Evolutionary conservation across 2,797 vertebrate genomes (phyloP).

Genomic region (Enoplosus armatus): DNA sequence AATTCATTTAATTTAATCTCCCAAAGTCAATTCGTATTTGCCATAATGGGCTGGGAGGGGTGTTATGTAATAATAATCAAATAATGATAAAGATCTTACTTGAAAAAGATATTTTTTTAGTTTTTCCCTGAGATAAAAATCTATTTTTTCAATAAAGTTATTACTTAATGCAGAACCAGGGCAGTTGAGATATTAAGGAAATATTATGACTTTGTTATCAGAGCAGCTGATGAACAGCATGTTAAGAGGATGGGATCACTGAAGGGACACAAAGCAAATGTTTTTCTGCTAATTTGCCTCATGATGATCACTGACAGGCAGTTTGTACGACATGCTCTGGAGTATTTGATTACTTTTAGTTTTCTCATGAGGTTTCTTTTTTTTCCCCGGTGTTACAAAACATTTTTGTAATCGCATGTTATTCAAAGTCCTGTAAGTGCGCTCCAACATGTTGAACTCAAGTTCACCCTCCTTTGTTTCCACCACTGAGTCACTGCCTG

Average conservation of each 20-base stretch:
- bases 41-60: neutral
- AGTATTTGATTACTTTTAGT: neutral
- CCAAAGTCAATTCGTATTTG: neutral
- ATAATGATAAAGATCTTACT: too few species aligned
- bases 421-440: neutral
- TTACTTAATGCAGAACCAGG: neutral
- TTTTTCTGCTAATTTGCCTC: too few species aligned
- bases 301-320: too few species aligned
- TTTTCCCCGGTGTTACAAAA: neutral
- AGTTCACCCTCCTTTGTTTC: neutral
- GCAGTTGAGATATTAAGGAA: neutral
- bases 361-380: neutral
- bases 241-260: neutral
- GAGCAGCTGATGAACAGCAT: neutral
- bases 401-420: neutral
- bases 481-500: neutral
- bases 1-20: neutral
- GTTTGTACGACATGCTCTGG: too few species aligned
- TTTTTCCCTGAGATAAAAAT: neutral
- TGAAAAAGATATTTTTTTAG: neutral
- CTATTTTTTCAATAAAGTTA: neutral
- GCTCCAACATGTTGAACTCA: constrained; percentile 1
- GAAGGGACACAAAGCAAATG: neutral
- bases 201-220: neutral
- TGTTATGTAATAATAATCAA: too few species aligned